Conservation (phyloP, 2,113 vertebrate genomes). For the Anolis sagrei region DNA sequence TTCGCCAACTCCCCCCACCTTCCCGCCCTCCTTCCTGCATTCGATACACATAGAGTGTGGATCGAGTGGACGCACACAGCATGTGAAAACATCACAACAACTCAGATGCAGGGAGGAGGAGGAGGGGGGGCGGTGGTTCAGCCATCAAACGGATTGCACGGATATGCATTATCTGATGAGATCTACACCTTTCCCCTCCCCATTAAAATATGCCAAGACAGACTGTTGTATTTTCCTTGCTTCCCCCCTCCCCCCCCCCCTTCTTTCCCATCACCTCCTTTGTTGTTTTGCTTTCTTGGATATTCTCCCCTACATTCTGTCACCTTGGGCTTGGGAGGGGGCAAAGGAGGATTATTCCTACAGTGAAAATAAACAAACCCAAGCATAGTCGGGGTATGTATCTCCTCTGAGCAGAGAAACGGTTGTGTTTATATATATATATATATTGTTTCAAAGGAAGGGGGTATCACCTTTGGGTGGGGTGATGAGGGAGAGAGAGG, state of each 20-base stretch:
- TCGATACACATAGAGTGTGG: not conserved
- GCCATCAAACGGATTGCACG: conserved; percentile 3
- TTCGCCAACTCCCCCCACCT: not conserved
- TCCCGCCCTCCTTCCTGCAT: not conserved
- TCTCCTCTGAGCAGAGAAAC: not conserved
- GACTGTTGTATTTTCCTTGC: not conserved
- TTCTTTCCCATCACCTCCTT: conserved; percentile 1
- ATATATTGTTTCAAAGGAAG: not conserved
- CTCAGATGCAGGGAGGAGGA: conserved; percentile 25
- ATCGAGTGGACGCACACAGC: conserved; percentile 26
- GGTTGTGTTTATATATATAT: not conserved
- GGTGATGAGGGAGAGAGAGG: not conserved
- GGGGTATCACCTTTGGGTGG: not conserved
- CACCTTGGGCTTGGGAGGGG: not conserved
- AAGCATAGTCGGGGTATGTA: not conserved
- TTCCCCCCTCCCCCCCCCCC: not conserved
- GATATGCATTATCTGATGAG: not conserved
- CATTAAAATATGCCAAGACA: not conserved
- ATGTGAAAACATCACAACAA: conserved; percentile 41
- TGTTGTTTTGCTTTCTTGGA: conserved; percentile 38
- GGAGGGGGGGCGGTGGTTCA: conserved; percentile 6
- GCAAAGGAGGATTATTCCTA: not conserved
- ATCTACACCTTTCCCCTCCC: not conserved
- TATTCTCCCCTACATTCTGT: not conserved
- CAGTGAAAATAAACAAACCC: not conserved